Conservation (phyloP, 2,113 vertebrate species). For the Anthoscopus minutus region DNA sequence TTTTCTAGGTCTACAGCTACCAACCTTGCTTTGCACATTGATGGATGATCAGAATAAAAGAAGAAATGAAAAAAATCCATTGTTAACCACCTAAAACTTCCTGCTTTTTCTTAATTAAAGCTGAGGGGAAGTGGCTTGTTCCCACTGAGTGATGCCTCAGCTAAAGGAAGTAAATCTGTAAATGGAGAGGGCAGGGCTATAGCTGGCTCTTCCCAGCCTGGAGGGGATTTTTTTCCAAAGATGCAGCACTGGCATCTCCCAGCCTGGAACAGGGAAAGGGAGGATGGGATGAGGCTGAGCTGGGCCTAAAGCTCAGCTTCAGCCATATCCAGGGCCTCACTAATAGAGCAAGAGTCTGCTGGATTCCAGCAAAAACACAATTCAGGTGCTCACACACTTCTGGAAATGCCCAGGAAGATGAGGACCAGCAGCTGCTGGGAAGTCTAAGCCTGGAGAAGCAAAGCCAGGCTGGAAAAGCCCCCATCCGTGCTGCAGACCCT, state of each 20-base stretch:
- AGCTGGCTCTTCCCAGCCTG: neutral
- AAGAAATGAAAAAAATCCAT: neutral
- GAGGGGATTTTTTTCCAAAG: neutral
- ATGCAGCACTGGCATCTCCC: neutral
- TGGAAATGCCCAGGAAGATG: neutral
- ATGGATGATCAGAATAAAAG: neutral
- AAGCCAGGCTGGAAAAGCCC: neutral
- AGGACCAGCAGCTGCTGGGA: neutral
- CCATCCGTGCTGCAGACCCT: fast-evolving
- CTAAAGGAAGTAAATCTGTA: neutral
- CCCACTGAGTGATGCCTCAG: neutral
- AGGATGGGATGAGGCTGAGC: neutral
- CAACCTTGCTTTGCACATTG: neutral
- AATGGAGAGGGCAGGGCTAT: neutral
- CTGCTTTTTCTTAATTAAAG: neutral
- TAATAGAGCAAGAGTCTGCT: neutral
- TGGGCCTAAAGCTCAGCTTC: neutral
- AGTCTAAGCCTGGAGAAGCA: neutral
- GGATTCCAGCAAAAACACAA: neutral
- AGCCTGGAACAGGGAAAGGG: neutral
- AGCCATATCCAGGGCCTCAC: neutral
- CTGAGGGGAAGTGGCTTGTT: neutral
- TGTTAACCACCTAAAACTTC: neutral
- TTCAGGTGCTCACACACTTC: neutral
- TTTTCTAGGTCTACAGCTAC: neutral